Conservation (phyloP, 2,113 vertebrate species). For the Macrotis lagotis region DNA sequence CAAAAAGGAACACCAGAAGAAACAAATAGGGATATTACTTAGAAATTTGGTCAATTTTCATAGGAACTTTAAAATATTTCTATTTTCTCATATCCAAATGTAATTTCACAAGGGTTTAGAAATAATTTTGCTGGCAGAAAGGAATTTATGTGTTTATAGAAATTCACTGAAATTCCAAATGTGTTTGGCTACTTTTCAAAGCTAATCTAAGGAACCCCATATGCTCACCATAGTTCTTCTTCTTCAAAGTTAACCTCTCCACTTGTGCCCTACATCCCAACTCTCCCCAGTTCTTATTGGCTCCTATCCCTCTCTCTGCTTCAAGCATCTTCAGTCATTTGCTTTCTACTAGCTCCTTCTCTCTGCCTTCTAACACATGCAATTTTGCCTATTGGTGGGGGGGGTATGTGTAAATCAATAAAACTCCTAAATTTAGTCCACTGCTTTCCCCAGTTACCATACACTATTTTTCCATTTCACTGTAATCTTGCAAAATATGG, state of each 20-base stretch:
- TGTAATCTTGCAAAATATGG: neutral
- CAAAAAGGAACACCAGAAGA: neutral
- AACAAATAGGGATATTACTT: neutral
- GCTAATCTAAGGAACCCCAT: neutral
- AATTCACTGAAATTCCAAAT: constrained; percentile 4
- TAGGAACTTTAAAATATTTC: constrained; percentile 10
- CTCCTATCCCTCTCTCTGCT: neutral
- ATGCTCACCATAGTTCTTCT: neutral
- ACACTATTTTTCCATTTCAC: neutral
- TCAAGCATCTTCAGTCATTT: neutral
- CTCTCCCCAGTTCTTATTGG: neutral
- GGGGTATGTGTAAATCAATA: neutral
- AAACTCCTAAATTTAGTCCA: neutral
- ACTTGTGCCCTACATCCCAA: neutral
- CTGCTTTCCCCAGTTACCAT: neutral
- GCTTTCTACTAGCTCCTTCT: neutral
- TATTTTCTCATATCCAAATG: neutral
- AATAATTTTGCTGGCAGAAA: neutral
- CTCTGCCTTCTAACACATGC: neutral
- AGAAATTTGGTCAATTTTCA: neutral
- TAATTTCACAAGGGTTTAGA: constrained; percentile 25
- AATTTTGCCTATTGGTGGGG: neutral
- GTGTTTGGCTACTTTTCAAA: neutral
- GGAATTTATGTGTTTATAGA: neutral
- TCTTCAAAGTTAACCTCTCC: neutral